phyloP scores from a whole-genome alignment of 2,888 invertebrate genomes.

The Drosophila kanekoi region DNA sequence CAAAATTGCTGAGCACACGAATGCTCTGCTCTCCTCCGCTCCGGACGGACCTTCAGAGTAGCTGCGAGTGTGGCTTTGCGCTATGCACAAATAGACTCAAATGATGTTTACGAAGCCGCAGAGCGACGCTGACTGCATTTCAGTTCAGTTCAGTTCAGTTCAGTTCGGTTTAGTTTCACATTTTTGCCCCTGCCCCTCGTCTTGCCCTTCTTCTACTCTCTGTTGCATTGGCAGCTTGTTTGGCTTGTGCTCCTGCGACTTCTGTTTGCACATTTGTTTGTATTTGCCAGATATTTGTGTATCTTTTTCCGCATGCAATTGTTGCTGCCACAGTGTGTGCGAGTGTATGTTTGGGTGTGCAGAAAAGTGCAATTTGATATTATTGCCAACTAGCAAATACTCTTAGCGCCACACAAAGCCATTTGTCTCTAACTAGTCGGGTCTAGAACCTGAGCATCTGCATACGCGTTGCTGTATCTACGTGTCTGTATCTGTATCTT shows the following conservation, averaged over 20 bases:
- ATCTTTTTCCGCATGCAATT: constrained; percentile 51
- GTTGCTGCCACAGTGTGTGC: constrained; percentile 5
- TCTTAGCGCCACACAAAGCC: constrained; percentile 58
- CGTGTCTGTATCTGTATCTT: constrained; percentile 1
- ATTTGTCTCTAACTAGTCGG: constrained; percentile 38
- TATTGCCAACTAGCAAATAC: constrained; percentile 80
- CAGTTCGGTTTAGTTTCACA: constrained; percentile 29
- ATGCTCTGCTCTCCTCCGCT: background rate
- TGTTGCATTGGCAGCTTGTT: background rate
- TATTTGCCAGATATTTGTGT: constrained; percentile 75
- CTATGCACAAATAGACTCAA: constrained; percentile 71
- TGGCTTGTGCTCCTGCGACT: constrained; percentile 38
- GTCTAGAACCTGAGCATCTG: constrained; percentile 25
- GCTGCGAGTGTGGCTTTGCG: constrained; percentile 46
- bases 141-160: constrained; percentile 22
- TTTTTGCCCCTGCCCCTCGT: constrained; percentile 13
- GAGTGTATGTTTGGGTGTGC: constrained; percentile 22
- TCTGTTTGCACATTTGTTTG: constrained; percentile 77
- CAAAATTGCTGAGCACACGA: constrained; percentile 60
- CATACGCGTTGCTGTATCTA: constrained; percentile 8
- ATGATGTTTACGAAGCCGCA: constrained; percentile 68
- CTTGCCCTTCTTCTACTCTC: background rate
- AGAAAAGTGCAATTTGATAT: constrained; percentile 80
- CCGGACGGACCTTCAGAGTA: constrained; percentile 9
- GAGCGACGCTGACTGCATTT: constrained; percentile 18